Conservation (phyloP, 2,113 vertebrate genomes). For the Vidua chalybeata region DNA sequence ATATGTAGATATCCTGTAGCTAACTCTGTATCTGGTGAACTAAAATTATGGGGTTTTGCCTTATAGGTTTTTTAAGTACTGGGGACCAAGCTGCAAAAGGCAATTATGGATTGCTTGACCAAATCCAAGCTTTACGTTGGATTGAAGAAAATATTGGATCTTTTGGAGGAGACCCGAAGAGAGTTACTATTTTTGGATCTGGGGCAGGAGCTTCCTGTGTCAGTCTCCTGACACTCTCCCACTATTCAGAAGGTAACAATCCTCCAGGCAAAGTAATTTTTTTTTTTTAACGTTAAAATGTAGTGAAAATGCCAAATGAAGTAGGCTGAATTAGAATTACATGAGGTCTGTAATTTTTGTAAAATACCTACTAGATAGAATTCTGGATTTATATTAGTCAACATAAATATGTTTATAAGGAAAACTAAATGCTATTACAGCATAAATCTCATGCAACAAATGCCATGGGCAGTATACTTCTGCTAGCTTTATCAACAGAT, state of each 20-base stretch:
- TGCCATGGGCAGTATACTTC: not conserved
- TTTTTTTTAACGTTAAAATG: not conserved
- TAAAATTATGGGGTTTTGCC: not conserved
- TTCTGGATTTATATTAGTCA: not conserved
- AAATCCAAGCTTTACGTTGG: conserved; percentile 96
- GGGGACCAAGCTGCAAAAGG: conserved; percentile 97
- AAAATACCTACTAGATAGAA: not conserved
- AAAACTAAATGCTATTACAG: not conserved
- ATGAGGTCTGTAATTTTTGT: not conserved
- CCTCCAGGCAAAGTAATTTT: not conserved
- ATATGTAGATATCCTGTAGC: conserved; percentile 21
- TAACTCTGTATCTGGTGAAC: not conserved
- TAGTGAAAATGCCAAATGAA: not conserved
- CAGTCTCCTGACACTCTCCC: conserved; percentile 92
- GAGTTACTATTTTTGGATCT: conserved; percentile 96
- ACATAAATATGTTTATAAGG: not conserved
- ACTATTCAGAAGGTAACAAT: conserved; percentile 94
- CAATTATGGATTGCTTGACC: conserved; percentile 95
- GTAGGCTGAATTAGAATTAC: not conserved
- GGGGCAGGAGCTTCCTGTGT: conserved; percentile 96
- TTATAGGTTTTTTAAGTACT: conserved; percentile 92
- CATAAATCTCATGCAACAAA: not conserved
- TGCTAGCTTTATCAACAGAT: not conserved
- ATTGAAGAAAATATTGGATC: conserved; percentile 95
- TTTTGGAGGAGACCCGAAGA: conserved; percentile 93